Evolutionary conservation across 2,113 vertebrate genomes (phyloP).

Genomic region (Lagopus muta): DNA sequence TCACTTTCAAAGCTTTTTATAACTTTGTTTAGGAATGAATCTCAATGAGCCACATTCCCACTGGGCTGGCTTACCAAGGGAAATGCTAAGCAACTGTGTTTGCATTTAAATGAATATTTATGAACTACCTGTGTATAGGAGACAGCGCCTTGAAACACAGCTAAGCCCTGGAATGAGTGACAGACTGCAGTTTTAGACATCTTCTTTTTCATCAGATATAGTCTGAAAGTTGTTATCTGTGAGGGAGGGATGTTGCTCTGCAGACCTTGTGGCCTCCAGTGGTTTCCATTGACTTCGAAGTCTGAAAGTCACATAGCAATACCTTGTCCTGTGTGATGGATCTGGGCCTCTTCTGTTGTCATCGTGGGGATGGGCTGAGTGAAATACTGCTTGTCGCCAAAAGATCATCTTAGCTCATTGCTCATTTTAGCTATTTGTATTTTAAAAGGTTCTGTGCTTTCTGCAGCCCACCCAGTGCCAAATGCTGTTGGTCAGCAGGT

Average conservation of each 20-base stretch:
- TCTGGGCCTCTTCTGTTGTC: not conserved
- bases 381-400: not conserved
- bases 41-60: not conserved
- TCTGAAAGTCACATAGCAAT: not conserved
- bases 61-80: conserved; percentile 9
- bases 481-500: not conserved
- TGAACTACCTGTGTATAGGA: not conserved
- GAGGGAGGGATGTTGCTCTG: not conserved
- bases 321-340: accelerated
- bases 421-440: not conserved
- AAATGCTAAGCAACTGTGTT: conserved; percentile 26
- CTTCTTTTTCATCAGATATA: not conserved
- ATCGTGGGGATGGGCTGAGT: not conserved
- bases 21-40: conserved; percentile 49
- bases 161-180: not conserved
- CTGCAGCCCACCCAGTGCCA: not conserved
- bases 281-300: not conserved
- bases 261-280: not conserved
- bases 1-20: conserved; percentile 44
- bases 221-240: not conserved
- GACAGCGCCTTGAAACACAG: not conserved
- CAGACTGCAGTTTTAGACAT: not conserved
- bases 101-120: conserved; percentile 44
- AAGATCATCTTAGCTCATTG: not conserved
- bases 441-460: not conserved